phyloP scores from a whole-genome alignment of 2,113 vertebrate genomes.

The Corynorhinus townsendii region DNA sequence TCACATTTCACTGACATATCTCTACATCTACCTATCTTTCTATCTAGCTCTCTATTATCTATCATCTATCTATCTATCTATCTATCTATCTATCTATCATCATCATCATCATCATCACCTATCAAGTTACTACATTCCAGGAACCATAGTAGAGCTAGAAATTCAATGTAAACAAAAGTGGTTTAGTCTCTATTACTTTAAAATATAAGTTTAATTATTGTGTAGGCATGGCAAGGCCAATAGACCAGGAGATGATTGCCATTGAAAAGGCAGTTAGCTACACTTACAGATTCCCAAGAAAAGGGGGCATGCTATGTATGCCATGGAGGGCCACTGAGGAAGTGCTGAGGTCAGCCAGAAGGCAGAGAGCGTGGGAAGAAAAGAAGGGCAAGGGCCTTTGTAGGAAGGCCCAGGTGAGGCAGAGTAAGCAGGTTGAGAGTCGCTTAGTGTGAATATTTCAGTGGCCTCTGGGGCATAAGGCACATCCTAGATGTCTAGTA shows the following conservation, averaged over 20 bases:
- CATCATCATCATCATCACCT: not conserved
- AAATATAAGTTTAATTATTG: not conserved
- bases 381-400: accelerated
- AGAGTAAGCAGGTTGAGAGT: not conserved
- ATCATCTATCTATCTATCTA: not conserved
- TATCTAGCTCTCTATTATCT: not conserved
- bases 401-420: not conserved
- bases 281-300: not conserved
- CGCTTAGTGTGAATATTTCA: not conserved
- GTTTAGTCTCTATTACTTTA: not conserved
- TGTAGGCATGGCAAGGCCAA: not conserved
- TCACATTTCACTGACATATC: not conserved
- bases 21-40: not conserved
- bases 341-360: accelerated
- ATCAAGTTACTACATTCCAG: not conserved
- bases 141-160: not conserved
- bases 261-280: not conserved
- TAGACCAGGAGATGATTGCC: not conserved
- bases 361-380: not conserved
- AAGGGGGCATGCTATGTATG: accelerated
- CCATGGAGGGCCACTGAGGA: accelerated
- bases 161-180: not conserved
- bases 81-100: not conserved
- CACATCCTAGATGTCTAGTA: not conserved
- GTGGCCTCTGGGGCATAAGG: accelerated